phyloP scores from a whole-genome alignment of 2,113 vertebrate genomes.

The Burhinus bistriatus region DNA sequence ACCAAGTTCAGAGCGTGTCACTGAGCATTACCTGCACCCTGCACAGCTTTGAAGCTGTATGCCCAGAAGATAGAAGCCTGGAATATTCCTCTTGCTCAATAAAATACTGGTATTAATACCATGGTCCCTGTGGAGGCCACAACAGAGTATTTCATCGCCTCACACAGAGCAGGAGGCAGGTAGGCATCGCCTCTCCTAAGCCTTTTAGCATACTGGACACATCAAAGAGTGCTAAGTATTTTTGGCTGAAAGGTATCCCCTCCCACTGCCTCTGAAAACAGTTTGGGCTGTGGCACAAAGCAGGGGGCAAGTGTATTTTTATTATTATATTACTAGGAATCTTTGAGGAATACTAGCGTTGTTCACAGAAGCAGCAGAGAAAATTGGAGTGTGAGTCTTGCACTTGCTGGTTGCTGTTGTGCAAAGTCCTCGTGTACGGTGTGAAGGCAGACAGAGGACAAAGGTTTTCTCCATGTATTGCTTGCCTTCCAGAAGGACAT shows the following conservation, averaged over 20 bases:
- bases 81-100: not conserved
- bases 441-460: not conserved
- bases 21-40: not conserved
- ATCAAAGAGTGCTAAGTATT: not conserved
- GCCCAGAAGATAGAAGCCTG: not conserved
- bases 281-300: not conserved
- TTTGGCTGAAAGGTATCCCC: not conserved
- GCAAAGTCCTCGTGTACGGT: fast-evolving
- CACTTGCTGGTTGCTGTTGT: not conserved
- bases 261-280: not conserved
- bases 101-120: not conserved
- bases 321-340: not conserved
- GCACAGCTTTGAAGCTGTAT: not conserved
- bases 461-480: fast-evolving
- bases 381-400: not conserved
- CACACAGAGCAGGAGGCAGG: not conserved
- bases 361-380: not conserved
- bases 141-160: fast-evolving
- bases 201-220: not conserved
- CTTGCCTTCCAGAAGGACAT: not conserved
- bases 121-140: not conserved
- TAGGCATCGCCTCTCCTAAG: not conserved
- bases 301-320: not conserved
- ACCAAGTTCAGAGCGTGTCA: fast-evolving
- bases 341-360: not conserved